A percentile compares a stretch with the other conserved stretches of the same genome.
Conservation (phyloP, 1,140 invertebrate species). For the Helicoverpa zea region DNA sequence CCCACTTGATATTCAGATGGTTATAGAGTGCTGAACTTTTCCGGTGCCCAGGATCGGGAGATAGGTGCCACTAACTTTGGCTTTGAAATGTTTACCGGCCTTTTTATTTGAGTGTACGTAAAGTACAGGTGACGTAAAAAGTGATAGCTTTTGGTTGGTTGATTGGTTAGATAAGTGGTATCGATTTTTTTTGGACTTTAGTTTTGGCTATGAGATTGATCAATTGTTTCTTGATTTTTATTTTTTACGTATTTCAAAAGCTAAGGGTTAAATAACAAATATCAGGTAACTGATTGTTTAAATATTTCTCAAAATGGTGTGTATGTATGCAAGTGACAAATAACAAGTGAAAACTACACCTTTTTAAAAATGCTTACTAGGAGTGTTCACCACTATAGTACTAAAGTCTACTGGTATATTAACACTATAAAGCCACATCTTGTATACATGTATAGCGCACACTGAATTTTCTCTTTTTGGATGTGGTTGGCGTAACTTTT, state of each 20-base stretch:
- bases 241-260: no score
- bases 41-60: constrained; percentile 41
- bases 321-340: no score
- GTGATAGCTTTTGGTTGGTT: not conserved
- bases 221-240: no score
- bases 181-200: no score
- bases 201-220: no score
- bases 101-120: constrained; percentile 12
- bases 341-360: no score
- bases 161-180: not conserved
- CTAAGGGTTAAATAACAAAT: no score
- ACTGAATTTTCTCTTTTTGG: constrained; percentile 17
- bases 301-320: no score
- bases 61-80: constrained; percentile 45
- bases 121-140: not conserved
- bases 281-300: no score
- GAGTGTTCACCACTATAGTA: not conserved
- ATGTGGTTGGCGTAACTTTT: constrained; percentile 44
- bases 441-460: not conserved
- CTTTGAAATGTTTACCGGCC: constrained; percentile 42
- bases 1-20: constrained; percentile 66
- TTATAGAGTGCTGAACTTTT: constrained; percentile 62
- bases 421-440: not conserved
- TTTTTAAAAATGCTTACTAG: no score
- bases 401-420: not conserved